Evolutionary conservation across 2,888 invertebrate species (phyloP).

Genomic region (Conus canariensis): DNA sequence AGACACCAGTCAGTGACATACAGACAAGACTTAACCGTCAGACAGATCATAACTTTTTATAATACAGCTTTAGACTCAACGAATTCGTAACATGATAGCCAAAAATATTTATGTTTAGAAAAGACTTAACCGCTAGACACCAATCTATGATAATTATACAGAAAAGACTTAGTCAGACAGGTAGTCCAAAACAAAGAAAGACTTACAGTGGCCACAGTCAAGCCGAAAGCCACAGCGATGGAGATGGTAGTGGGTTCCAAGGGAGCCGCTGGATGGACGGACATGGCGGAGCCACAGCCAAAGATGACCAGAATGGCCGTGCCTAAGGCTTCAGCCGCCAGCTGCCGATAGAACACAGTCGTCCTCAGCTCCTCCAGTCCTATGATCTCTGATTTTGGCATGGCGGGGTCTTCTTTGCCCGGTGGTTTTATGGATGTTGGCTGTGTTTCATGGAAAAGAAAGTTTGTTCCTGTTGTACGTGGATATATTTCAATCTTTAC

Average conservation of each 20-base stretch:
- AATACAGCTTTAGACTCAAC: too few species aligned
- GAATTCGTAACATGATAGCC: too few species aligned
- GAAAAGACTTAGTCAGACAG: too few species aligned
- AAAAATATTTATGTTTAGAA: too few species aligned
- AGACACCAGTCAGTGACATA: too few species aligned
- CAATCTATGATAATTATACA: too few species aligned
- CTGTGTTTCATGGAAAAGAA: neutral
- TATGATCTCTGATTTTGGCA: neutral
- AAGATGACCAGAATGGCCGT: constrained; percentile 91
- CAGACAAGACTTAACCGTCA: too few species aligned
- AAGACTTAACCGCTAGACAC: too few species aligned
- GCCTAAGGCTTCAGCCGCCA: constrained; percentile 92
- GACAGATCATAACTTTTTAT: too few species aligned
- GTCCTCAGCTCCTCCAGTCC: neutral
- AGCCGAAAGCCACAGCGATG: constrained; percentile 93
- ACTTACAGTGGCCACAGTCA: constrained; percentile 87
- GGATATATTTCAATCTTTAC: too few species aligned
- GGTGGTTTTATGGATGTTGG: neutral
- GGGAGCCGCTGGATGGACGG: constrained; percentile 63
- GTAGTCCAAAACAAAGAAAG: too few species aligned
- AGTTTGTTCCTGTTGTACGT: too few species aligned
- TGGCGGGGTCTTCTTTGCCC: neutral
- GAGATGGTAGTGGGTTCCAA: constrained; percentile 79
- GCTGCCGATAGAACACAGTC: neutral
- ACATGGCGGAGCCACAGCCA: constrained; percentile 86